Percentiles rank a stretch among this genome's conserved stretches.
Conservation (phyloP, 1,140 invertebrate genomes). For the Conus betulinus region DNA sequence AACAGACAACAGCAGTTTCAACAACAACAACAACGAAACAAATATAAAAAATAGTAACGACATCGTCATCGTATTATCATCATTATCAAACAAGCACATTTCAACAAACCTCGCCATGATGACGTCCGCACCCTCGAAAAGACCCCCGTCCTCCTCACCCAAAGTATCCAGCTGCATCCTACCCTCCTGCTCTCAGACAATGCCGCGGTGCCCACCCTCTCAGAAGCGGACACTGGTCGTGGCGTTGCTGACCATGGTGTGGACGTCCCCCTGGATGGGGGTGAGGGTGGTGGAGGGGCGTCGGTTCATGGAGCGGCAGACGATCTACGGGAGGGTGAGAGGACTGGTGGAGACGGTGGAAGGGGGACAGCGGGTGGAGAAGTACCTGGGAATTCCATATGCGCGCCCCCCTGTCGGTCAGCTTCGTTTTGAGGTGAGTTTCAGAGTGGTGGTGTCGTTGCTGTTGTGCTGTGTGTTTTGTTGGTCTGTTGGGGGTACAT, state of each 20-base stretch:
- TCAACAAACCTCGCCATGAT: not conserved
- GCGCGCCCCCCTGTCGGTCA: slow-evolving; percentile 93
- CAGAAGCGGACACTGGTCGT: not conserved
- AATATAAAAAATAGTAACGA: too few species aligned
- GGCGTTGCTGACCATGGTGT: not conserved
- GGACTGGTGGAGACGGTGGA: slow-evolving; percentile 43
- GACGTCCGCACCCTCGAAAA: not conserved
- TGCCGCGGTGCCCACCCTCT: not conserved
- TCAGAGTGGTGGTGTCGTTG: not conserved
- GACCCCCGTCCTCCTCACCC: not conserved
- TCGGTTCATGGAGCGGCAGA: slow-evolving; percentile 39
- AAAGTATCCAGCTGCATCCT: not conserved
- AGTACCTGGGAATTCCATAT: slow-evolving; percentile 95
- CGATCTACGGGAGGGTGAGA: slow-evolving; percentile 45
- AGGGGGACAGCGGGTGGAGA: slow-evolving; percentile 86
- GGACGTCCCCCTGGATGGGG: not conserved
- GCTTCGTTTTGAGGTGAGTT: slow-evolving; percentile 78
- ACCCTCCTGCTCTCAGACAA: not conserved
- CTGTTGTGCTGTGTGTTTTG: not conserved
- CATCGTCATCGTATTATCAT: too few species aligned
- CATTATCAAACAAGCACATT: not conserved
- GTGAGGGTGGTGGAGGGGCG: not conserved
- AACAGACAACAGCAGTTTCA: too few species aligned
- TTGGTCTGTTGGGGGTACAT: not conserved
- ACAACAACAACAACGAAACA: too few species aligned